Evolutionary conservation across 1,140 invertebrate species (phyloP).

Genomic region (Delia radicum): DNA sequence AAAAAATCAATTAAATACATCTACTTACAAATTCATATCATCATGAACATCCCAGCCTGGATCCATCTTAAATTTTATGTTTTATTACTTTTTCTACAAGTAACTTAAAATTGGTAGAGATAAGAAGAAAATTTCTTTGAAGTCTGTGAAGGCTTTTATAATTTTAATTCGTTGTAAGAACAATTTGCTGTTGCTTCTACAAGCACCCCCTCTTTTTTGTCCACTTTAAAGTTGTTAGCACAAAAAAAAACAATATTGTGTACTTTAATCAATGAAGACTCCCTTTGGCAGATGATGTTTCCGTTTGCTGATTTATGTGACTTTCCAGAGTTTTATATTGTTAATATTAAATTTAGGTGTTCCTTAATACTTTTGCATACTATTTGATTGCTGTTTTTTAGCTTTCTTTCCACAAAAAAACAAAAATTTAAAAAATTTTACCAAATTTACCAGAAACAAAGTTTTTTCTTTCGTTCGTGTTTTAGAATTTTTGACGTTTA

Average conservation of each 20-base stretch:
- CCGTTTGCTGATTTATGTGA: not conserved
- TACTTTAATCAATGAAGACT: not conserved
- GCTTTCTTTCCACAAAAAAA: too few relatives aligned
- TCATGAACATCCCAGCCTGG: slow-evolving; percentile 58
- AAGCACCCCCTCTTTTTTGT: not conserved
- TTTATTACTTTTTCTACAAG: not conserved
- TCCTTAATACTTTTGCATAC: too few relatives aligned
- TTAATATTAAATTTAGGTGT: not conserved
- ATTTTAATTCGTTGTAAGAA: not conserved
- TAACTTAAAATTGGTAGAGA: not conserved
- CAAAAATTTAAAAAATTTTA: not conserved
- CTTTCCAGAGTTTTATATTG: not conserved
- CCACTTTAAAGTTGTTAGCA: not conserved
- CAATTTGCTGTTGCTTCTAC: not conserved
- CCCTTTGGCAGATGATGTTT: not conserved
- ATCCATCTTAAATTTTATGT: slow-evolving; percentile 1
- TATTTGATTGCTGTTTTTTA: too few relatives aligned
- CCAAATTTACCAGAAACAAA: not conserved
- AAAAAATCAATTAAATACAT: not conserved
- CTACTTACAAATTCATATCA: slow-evolving; percentile 65
- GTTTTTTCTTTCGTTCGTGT: not conserved
- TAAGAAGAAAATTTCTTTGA: not conserved
- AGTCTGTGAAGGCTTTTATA: too few relatives aligned
- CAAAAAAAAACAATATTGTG: not conserved
- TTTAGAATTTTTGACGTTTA: not conserved